Evolutionary conservation across 2,797 vertebrate species (phyloP).

Genomic region (Pseudopleuronectes americanus): DNA sequence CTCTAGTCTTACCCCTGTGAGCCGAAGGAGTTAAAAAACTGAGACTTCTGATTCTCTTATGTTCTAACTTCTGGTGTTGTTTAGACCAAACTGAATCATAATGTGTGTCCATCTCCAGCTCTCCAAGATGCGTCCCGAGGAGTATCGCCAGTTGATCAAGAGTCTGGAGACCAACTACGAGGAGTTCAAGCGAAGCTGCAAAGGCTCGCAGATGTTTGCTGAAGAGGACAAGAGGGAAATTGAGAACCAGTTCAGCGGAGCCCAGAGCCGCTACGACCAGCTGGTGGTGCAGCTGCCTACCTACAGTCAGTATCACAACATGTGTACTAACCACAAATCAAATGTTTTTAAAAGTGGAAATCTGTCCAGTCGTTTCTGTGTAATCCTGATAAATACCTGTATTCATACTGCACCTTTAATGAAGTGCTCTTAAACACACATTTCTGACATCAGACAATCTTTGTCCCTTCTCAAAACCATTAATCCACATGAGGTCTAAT

Average conservation of each 20-base stretch:
- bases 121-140: slow-evolving; percentile 91
- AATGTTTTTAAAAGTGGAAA: neutral
- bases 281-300: slow-evolving; percentile 88
- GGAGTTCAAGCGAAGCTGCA: slow-evolving; percentile 88
- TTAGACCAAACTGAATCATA: no score
- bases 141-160: slow-evolving; percentile 89
- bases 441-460: no score
- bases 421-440: no score
- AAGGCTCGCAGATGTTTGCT: slow-evolving; percentile 90
- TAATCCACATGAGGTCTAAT: no score
- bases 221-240: slow-evolving; percentile 91
- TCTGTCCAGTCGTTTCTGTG: no score
- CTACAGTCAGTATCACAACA: slow-evolving; percentile 72
- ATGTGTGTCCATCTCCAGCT: slow-evolving; percentile 78
- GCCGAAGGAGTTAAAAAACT: no score
- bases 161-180: slow-evolving; percentile 92
- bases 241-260: slow-evolving; percentile 87
- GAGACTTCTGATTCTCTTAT: no score
- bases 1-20: no score
- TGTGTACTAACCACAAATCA: neutral
- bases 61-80: no score
- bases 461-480: no score
- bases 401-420: no score
- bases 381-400: no score
- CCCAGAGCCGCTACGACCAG: slow-evolving; percentile 89